Evolutionary conservation across 1,140 invertebrate species (phyloP).

Genomic region (Papilio aristodemus): DNA sequence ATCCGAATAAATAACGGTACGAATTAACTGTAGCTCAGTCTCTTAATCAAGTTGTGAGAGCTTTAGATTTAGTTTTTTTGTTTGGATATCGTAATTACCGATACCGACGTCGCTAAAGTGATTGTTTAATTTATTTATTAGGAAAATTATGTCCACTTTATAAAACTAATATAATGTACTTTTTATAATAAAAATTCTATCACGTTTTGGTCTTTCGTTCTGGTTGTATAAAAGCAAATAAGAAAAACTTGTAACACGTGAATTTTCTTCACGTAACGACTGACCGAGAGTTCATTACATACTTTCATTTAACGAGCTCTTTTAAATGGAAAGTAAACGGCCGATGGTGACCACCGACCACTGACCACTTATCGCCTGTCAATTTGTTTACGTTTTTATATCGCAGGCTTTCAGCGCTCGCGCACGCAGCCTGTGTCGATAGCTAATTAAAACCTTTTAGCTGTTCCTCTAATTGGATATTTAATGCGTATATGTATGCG

Average conservation of each 20-base stretch:
- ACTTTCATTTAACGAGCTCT: slow-evolving; percentile 13
- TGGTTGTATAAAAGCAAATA: not conserved
- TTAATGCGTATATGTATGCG: not conserved
- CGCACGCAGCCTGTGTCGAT: not conserved
- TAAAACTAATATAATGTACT: no score
- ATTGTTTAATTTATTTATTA: not conserved
- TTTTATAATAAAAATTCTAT: no score
- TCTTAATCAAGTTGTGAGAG: not conserved
- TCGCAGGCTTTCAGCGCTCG: not conserved
- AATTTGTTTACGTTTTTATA: slow-evolving; percentile 4
- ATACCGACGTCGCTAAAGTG: no score
- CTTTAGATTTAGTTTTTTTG: no score
- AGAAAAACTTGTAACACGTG: slow-evolving; percentile 8
- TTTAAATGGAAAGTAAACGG: slow-evolving; percentile 8
- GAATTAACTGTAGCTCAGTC: not conserved
- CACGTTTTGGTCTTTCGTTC: not conserved
- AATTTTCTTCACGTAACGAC: not conserved
- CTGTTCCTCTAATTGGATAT: not conserved
- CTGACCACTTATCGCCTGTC: slow-evolving; percentile 6
- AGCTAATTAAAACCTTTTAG: not conserved
- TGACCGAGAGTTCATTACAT: not conserved
- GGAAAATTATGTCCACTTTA: not conserved
- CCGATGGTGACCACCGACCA: not conserved
- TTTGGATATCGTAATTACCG: not conserved
- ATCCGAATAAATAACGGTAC: slow-evolving; percentile 3